Percentiles rank a stretch among this genome's conserved stretches.
Evolutionary conservation across 2,113 vertebrate genomes (phyloP).

Genomic region (Cheirogaleus medius): DNA sequence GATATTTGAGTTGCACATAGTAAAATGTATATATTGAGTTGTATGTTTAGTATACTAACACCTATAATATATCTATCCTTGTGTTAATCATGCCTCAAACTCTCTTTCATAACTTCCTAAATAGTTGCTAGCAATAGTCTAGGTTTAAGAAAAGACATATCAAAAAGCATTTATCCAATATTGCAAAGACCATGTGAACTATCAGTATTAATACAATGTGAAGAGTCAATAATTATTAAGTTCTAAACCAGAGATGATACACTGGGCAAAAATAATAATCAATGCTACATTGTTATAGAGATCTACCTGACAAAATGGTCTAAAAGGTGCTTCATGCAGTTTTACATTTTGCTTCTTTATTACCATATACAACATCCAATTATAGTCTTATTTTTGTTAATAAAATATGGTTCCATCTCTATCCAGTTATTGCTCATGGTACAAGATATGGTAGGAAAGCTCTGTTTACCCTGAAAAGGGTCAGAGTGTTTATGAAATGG

Average conservation of each 20-base stretch:
- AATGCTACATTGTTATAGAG: neutral
- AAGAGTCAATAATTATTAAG: neutral
- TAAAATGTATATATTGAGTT: neutral
- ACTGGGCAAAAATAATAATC: neutral
- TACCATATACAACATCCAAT: neutral
- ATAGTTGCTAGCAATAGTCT: neutral
- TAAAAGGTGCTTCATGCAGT: neutral
- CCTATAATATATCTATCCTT: neutral
- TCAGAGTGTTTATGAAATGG: neutral
- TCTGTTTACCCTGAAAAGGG: neutral
- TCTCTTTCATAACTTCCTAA: neutral
- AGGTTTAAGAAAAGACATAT: neutral
- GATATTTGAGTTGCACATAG: neutral
- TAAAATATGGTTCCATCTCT: neutral
- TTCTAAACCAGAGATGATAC: neutral
- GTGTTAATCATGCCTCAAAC: neutral
- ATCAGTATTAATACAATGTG: neutral
- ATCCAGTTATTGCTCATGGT: neutral
- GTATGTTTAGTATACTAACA: neutral
- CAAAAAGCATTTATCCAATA: neutral
- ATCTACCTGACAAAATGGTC: neutral
- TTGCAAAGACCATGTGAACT: neutral
- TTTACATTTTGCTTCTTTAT: neutral
- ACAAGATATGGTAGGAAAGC: neutral
- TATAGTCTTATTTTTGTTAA: neutral